Base-by-base conservation (phyloP, 2,888 invertebrate genomes). In the Cerceris rybyensis region DNA sequence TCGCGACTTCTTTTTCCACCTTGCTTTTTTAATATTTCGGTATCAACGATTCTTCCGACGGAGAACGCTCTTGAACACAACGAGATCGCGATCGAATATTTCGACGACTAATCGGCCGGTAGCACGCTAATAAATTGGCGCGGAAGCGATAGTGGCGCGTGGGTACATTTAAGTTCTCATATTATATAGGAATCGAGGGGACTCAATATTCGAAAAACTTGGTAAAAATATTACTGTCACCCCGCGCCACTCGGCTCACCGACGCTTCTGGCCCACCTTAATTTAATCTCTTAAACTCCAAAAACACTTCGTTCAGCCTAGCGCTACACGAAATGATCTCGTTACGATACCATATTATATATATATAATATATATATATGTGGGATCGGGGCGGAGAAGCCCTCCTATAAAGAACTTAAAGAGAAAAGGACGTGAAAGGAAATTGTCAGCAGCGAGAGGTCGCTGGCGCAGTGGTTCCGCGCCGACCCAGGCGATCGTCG, bases 251-350 rank as follows among this genome's bases (percentile, higher is more conserved):
- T 86, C 84, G 80, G 70, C 83, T 82, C 85, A 75, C 75, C 84
- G 83, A 84, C 77, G 79, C 78, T 76, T 85, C 84, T 78, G 83
- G 83, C 86, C 88, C 83, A 85, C 83, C 82, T 87, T 86, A 87
- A 86, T 88, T 28, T 87, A 85, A 88, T 89, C 86, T 88, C 85
- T 85, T 85, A 88, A 89, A 88, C 85, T 85, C 86, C 86, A 86
- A 88, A 28, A 28, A 86, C 86, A 87, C 82, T 84, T 88, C 88
- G 83, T 87, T 85, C 85, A 83, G 86, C 86, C 83, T 90, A 89
- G 82, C 88, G 88, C 89, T 90, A 91, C 88, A 89, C 87, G 90
- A 91, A 91, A 91, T 91, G 87, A 91, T 90, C 28, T 89, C 88
- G 85, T 91, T 91, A 89, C 88, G 88, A 88, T 90, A 90, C 89